Evolutionary conservation across 2,113 vertebrate genomes (phyloP).

Genomic region (Oncorhynchus mykiss): DNA sequence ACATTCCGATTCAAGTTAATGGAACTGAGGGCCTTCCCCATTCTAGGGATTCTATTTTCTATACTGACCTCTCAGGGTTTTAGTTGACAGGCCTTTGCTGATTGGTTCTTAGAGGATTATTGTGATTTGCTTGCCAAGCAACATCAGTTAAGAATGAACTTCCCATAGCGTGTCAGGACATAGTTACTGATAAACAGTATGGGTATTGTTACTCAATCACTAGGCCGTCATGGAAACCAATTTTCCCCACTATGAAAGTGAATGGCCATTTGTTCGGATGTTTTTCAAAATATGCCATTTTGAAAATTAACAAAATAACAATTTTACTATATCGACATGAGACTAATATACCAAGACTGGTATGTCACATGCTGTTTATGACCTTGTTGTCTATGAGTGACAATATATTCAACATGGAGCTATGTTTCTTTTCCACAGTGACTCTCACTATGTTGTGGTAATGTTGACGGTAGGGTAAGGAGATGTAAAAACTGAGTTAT

Average conservation of each 20-base stretch:
- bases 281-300: neutral
- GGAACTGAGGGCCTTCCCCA: no score
- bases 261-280: neutral
- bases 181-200: slow-evolving; percentile 64
- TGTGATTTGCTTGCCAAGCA: slow-evolving; percentile 54
- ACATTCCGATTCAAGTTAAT: no score
- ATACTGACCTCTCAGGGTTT: slow-evolving; percentile 40
- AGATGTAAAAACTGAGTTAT: no score
- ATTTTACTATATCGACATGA: neutral
- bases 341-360: neutral
- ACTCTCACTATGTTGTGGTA: no score
- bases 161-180: slow-evolving; percentile 34
- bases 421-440: no score
- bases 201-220: slow-evolving; percentile 29
- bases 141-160: slow-evolving; percentile 66
- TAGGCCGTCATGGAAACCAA: slow-evolving; percentile 33
- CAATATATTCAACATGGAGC: neutral
- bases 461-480: no score
- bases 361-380: neutral
- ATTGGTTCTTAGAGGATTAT: slow-evolving; percentile 29
- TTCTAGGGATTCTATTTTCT: neutral
- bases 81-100: slow-evolving; percentile 53
- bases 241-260: neutral
- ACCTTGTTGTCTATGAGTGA: neutral
- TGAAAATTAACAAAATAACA: neutral